Evolutionary conservation across 2,113 vertebrate genomes (phyloP), one percentile per base, ranked within the genome.

Genomic region (Struthio camelus): DNA sequence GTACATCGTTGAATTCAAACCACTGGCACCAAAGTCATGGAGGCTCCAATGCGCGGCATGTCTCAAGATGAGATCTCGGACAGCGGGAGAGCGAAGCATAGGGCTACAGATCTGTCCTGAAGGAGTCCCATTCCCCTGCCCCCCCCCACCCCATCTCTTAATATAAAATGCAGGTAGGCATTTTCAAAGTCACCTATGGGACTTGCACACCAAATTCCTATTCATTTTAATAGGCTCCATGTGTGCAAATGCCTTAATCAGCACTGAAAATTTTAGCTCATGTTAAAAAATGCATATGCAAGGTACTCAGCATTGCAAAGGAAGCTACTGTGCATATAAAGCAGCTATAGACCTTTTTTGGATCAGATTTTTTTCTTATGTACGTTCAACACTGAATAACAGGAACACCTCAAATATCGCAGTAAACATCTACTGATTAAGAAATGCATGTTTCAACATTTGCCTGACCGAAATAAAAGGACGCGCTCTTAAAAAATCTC

Each of bases 231-330:
- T 85, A 50, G 61, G 75, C 76, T 79, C 56, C 85, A 2, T 5
- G 3, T 72, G 73, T 53, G 62, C 71, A 94, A 95, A 96, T 76
- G 76, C 70, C 75, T 80, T 80, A 32, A 93, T 85, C 89, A 95
- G 66, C 87, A 40, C 36, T 18, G 73, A 72, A 56, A 87, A 93
- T 16, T 88, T 92, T 62, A 70, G 59, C 11, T 38, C 61, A 54
- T 6, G n/a, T 51, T 81, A 32, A 81, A 79, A 80, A 87, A 80
- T 2, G 1, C 40, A 16, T 6, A 89, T 70, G 51, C n/a, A 66
- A 89, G 61, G 85, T 50, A 56, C 40, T 84, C 67, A 62, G 87
- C 65, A 38, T 14, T 78, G 59, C 83, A 24, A 59, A 72, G 69
- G 69, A 76, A 94, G 38, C 8, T 34, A 56, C 30, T 58, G 66